Evolutionary conservation across 2,888 invertebrate genomes (phyloP), one percentile per base, ranked within the genome.

Genomic region (Chouioia cunea): DNA sequence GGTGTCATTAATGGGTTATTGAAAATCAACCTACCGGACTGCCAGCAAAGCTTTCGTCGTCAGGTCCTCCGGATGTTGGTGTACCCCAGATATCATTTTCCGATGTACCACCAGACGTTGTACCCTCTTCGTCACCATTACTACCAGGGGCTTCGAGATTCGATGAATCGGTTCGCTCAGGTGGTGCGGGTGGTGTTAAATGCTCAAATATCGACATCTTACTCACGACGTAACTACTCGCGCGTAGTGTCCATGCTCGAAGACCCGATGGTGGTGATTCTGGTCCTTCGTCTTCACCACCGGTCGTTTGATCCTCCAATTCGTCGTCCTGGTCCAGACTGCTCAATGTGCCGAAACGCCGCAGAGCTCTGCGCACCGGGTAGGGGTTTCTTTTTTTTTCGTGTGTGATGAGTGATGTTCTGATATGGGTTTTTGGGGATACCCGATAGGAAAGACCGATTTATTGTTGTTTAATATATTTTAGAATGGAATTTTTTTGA

Each of bases 1-100:
- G n/a, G 3, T 4, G n/a, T n/a, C 3, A 18, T n/a, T n/a, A 48
- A 10, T n/a, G n/a, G n/a, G n/a, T n/a, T n/a, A n/a, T 46, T 46
- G 46, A 48, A 48, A 48, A 48, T 48, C 16, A 15, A 10, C 80
- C 82, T 83, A 85, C 85, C 81, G 84, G 82, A 76, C 80, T 85
- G 6, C 81, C 81, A 65, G 81, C 77, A 75, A 83, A 83, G 76
- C 88, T 88, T 86, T 94, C 93, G 77, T 94, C 94, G 76, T 93
- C 91, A 48, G 94, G 90, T 22, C 94, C 94, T 3, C 94, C 94
- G 76, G 94, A 94, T 0, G 94, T 95, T 3, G 95, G 95, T 0
- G 95, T 95, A 0, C 95, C 95, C 95, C 95, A 95, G 23, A 94
- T 92, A 79, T 95, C 95, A 83, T 95, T 94, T 0, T 94, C 94